Base-by-base conservation (phyloP, 2,888 invertebrate genomes). In the Meandrusa payeni region DNA sequence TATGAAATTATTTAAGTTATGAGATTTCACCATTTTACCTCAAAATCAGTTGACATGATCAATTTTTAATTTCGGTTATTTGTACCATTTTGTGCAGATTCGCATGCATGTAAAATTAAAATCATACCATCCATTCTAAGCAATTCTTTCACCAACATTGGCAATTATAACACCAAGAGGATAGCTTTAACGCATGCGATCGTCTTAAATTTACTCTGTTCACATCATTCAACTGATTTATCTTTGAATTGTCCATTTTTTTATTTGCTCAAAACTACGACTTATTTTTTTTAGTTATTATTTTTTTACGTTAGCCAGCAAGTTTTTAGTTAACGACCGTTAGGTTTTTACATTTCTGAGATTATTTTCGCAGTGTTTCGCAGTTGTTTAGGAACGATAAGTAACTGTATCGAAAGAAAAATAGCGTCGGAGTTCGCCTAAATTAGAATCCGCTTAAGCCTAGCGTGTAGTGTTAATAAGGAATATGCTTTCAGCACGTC, bases 381-480 rank as follows among this genome's bases (percentile, higher is more conserved):
- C 28, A 13, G 3, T 20, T 29, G 5, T 20, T 15, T 23, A 3
- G 0, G 6, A 23, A 9, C 2, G 7, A 22, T 39, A 29, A 4
- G 28, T 2, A 22, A 3, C n/a, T 28, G 28, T 39, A 23, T 29
- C 15, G 15, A 3, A 28, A 20, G 7, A 6, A 10, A 23, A 15
- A 23, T 23, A 29, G 29, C 40, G 12, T 32, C 19, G 24, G 24
- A 24, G 19, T 19, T 20, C 32, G 40, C 40, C 32, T 32, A 11
- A 1, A 19, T 37, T 15, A 17, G 15, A 23, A 27, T n/a, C n/a
- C n/a, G n/a, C n/a, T n/a, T n/a, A n/a, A n/a, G n/a, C n/a, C n/a
- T n/a, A n/a, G n/a, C n/a, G n/a, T n/a, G n/a, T n/a, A n/a, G n/a
- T n/a, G n/a, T n/a, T n/a, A n/a, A 2, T 11, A 6, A 34, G 34